A percentile compares a stretch with the other conserved stretches of the same genome.
Evolutionary conservation across 2,888 invertebrate species (phyloP).

Genomic region (Thereva nobilitata): DNA sequence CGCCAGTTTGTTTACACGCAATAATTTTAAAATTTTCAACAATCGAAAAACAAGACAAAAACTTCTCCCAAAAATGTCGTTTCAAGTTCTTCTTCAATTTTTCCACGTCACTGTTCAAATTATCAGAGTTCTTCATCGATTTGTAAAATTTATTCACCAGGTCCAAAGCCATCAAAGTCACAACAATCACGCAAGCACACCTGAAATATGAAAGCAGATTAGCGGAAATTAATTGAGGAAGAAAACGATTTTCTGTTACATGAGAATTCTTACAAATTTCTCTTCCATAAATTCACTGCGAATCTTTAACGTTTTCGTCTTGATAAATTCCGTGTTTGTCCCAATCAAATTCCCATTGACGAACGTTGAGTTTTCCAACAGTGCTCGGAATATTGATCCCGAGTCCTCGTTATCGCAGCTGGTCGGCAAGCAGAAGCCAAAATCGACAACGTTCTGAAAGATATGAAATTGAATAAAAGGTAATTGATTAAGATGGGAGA

Average conservation of each 20-base stretch:
- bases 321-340: slow-evolving; percentile 34
- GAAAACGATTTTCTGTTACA: slow-evolving; percentile 37
- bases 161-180: no score
- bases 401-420: slow-evolving; percentile 38
- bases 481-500: no score
- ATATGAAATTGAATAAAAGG: not conserved
- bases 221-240: no score
- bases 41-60: slow-evolving; percentile 42
- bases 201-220: no score
- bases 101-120: not conserved
- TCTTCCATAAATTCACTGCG: slow-evolving; percentile 37
- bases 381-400: slow-evolving; percentile 20
- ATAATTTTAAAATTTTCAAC: slow-evolving; percentile 40
- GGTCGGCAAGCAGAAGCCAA: slow-evolving; percentile 42
- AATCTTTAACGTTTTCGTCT: slow-evolving; percentile 41
- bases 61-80: slow-evolving; percentile 27
- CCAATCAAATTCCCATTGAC: slow-evolving; percentile 33
- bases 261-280: slow-evolving; percentile 37
- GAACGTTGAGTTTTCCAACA: slow-evolving; percentile 36
- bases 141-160: no score
- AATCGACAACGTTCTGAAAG: slow-evolving; percentile 40
- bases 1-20: slow-evolving; percentile 10
- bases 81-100: not conserved
- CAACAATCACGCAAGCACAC: no score
- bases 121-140: not conserved